These are phyloP conservation scores for Coccyzus lansbergi DNA, from an alignment of 2,797 vertebrate genomes.

Conservation along the genomic window DNA sequence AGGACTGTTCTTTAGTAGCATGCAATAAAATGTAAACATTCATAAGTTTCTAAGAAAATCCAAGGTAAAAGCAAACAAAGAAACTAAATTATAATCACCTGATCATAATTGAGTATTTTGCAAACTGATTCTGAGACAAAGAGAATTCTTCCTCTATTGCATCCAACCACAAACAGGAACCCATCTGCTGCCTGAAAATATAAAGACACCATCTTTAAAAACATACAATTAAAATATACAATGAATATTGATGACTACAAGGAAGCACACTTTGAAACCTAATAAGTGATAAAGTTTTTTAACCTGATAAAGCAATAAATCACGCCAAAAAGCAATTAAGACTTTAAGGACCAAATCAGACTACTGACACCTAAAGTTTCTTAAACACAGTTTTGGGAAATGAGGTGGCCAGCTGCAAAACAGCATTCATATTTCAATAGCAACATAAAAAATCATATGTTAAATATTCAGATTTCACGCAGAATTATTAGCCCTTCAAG, in stretches of 20 bases:
- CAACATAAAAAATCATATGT: background rate
- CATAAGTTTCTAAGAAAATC: background rate
- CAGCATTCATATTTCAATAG: background rate
- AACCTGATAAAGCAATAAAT: background rate
- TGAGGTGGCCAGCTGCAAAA: background rate
- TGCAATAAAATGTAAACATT: background rate
- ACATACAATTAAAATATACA: background rate
- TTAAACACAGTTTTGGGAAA: background rate
- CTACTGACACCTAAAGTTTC: background rate
- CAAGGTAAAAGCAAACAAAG: background rate
- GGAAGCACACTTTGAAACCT: background rate
- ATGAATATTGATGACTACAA: background rate
- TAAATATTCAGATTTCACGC: background rate
- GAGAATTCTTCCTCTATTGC: conserved; percentile 94
- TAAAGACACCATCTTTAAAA: conserved; percentile 31
- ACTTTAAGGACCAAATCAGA: background rate
- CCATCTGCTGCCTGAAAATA: conserved; percentile 90
- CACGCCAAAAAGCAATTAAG: background rate
- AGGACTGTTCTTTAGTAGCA: background rate
- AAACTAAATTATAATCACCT: conserved; percentile 77
- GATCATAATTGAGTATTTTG: conserved; percentile 92
- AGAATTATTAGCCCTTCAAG: background rate
- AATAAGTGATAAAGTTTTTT: background rate
- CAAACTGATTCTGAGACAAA: conserved; percentile 95
- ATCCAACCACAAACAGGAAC: conserved; percentile 96